These are phyloP conservation scores for Catocala nupta DNA, from an alignment of 2,888 invertebrate species.

Conservation along the genomic window DNA sequence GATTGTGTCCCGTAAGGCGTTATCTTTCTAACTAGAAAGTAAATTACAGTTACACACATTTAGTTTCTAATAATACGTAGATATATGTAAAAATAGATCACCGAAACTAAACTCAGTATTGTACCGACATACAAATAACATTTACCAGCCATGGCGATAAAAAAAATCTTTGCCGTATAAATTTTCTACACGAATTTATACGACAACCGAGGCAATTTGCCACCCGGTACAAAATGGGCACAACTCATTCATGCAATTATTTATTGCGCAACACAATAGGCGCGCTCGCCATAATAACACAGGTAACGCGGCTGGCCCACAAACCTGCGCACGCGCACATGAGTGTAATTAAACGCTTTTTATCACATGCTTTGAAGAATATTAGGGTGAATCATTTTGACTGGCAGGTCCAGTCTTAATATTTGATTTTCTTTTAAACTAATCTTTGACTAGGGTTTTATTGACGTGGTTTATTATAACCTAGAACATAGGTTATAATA, in stretches of 20 bases:
- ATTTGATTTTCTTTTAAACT: not conserved
- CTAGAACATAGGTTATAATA: no score
- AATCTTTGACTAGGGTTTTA: no score
- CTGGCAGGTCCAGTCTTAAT: no score
- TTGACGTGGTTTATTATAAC: no score
- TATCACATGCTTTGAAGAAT: slow-evolving; percentile 12
- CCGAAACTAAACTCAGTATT: no score
- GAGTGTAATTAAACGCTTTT: slow-evolving; percentile 19
- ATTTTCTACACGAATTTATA: not conserved
- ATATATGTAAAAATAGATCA: no score
- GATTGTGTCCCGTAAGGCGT: no score
- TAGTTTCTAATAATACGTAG: no score
- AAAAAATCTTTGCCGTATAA: not conserved
- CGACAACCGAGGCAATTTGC: not conserved
- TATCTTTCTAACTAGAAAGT: no score
- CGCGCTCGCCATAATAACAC: slow-evolving; percentile 18
- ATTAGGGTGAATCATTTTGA: not conserved
- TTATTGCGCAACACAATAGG: slow-evolving; percentile 38
- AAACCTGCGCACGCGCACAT: slow-evolving; percentile 60
- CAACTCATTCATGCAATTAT: slow-evolving; percentile 61
- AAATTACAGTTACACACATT: no score
- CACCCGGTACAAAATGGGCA: slow-evolving; percentile 15
- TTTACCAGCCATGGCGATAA: slow-evolving; percentile 18
- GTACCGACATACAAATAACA: not conserved
- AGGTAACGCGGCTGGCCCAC: slow-evolving; percentile 66